Conservation (phyloP, 2,888 invertebrate species). For the Erynnis tages region DNA sequence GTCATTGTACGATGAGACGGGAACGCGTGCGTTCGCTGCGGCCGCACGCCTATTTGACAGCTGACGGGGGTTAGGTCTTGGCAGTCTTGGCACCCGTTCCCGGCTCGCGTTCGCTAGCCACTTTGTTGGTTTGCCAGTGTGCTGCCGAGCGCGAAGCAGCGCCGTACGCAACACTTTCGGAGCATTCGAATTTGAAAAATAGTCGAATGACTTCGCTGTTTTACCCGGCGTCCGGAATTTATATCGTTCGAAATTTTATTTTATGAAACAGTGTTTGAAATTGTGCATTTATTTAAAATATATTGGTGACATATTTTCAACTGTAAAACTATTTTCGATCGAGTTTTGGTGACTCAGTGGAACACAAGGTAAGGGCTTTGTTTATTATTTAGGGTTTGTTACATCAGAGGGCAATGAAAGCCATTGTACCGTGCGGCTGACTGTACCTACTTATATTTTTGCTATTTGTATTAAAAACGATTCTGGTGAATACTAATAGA, state of each 20-base stretch:
- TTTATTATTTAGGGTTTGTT: slow-evolving; percentile 10
- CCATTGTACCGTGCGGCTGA: slow-evolving; percentile 3
- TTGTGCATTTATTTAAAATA: slow-evolving; percentile 43
- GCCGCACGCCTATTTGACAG: slow-evolving; percentile 3
- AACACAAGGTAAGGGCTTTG: slow-evolving; percentile 35
- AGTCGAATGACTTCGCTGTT: slow-evolving; percentile 51
- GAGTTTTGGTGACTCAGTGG: slow-evolving; percentile 28
- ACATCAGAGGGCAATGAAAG: slow-evolving; percentile 1
- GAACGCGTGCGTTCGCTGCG: slow-evolving; percentile 44
- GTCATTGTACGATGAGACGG: slow-evolving; percentile 27
- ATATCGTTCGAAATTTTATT: slow-evolving; percentile 37
- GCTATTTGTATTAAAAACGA: too few relatives aligned
- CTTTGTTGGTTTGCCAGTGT: slow-evolving; percentile 47
- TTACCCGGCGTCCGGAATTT: slow-evolving; percentile 42
- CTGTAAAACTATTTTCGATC: slow-evolving; percentile 10
- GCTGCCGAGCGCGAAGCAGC: slow-evolving; percentile 59
- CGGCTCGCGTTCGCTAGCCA: slow-evolving; percentile 21
- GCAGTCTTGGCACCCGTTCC: slow-evolving; percentile 30
- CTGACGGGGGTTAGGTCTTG: slow-evolving; percentile 1
- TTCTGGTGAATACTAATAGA: too few relatives aligned
- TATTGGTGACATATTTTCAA: slow-evolving; percentile 36
- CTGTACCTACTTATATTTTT: too few relatives aligned
- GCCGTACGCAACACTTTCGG: slow-evolving; percentile 45
- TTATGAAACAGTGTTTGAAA: slow-evolving; percentile 42
- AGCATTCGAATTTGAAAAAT: slow-evolving; percentile 42